These are phyloP conservation scores for Drosophila pseudotakahashii DNA, from an alignment of 2,888 invertebrate species.

Conservation along the genomic window DNA sequence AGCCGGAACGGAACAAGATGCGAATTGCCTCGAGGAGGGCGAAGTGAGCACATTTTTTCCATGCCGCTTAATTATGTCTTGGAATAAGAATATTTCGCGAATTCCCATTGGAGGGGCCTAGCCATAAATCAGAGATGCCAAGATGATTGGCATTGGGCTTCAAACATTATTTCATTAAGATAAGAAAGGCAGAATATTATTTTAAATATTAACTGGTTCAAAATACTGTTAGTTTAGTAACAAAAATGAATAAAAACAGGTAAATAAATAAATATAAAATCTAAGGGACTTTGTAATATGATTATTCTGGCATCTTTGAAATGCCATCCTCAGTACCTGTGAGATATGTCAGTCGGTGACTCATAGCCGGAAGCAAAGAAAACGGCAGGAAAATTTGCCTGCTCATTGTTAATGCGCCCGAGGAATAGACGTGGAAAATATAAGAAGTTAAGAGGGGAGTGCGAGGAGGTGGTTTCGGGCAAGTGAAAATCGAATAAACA, in stretches of 20 bases:
- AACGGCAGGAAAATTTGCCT: constrained; percentile 67
- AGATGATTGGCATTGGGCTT: background rate
- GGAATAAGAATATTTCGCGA: constrained; percentile 25
- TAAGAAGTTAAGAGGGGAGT: constrained; percentile 1
- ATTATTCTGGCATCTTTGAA: background rate
- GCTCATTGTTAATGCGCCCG: constrained; percentile 63
- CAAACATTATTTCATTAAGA: too few relatives aligned
- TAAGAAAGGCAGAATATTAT: too few relatives aligned
- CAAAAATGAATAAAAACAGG: too few relatives aligned
- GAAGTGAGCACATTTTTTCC: constrained; percentile 32
- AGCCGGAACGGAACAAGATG: constrained; percentile 35
- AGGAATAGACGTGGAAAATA: constrained; percentile 15
- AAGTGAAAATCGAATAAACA: constrained; percentile 68
- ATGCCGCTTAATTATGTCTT: constrained; percentile 62
- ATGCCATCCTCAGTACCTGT: constrained; percentile 13
- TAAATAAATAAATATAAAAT: background rate
- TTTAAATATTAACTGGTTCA: too few relatives aligned
- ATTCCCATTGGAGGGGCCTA: background rate
- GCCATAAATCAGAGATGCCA: constrained; percentile 17
- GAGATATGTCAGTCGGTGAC: constrained; percentile 22
- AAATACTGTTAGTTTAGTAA: too few relatives aligned
- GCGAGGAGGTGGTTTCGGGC: constrained; percentile 2
- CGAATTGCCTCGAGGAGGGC: constrained; percentile 36
- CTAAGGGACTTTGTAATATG: background rate
- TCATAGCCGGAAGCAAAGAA: constrained; percentile 69